Conservation (phyloP, 2,888 invertebrate species). For the Lepidonotus clava region DNA sequence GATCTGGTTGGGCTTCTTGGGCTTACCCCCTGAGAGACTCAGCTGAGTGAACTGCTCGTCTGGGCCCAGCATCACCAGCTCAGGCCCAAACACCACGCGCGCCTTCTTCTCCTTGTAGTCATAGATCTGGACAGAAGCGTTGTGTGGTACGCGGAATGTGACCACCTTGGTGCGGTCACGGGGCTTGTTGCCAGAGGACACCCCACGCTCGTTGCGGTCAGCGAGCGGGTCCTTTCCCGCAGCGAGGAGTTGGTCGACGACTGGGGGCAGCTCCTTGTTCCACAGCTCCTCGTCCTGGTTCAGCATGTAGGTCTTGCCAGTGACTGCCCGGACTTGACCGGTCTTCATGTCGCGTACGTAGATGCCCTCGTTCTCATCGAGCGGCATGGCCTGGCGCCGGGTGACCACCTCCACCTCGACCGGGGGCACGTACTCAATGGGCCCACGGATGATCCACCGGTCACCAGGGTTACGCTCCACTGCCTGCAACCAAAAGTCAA, state of each 20-base stretch:
- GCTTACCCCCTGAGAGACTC: slow-evolving; percentile 82
- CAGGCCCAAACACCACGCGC: slow-evolving; percentile 82
- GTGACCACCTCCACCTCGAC: slow-evolving; percentile 82
- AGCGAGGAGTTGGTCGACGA: slow-evolving; percentile 78
- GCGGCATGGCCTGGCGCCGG: slow-evolving; percentile 81
- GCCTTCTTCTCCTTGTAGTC: slow-evolving; percentile 82
- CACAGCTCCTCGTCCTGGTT: slow-evolving; percentile 81
- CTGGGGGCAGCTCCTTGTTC: slow-evolving; percentile 79
- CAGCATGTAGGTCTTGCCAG: slow-evolving; percentile 82
- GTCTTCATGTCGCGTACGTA: slow-evolving; percentile 82
- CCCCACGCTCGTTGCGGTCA: slow-evolving; percentile 75
- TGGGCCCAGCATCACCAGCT: slow-evolving; percentile 82
- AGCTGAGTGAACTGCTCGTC: slow-evolving; percentile 83
- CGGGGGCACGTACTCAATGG: slow-evolving; percentile 82
- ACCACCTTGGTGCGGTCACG: slow-evolving; percentile 74
- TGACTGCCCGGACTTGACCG: slow-evolving; percentile 81
- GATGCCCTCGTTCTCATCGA: slow-evolving; percentile 83
- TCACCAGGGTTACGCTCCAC: slow-evolving; percentile 81
- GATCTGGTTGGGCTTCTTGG: slow-evolving; percentile 82
- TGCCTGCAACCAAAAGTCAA: slow-evolving; percentile 62
- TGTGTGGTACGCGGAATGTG: slow-evolving; percentile 82
- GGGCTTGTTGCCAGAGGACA: not conserved
- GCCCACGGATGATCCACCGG: slow-evolving; percentile 82
- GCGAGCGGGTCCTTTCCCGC: slow-evolving; percentile 80
- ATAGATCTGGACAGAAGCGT: slow-evolving; percentile 82